Percentiles rank a stretch among this genome's conserved stretches.
These are phyloP conservation scores for Enoplosus armatus DNA, from an alignment of 2,797 vertebrate species.

Conservation along the genomic window DNA sequence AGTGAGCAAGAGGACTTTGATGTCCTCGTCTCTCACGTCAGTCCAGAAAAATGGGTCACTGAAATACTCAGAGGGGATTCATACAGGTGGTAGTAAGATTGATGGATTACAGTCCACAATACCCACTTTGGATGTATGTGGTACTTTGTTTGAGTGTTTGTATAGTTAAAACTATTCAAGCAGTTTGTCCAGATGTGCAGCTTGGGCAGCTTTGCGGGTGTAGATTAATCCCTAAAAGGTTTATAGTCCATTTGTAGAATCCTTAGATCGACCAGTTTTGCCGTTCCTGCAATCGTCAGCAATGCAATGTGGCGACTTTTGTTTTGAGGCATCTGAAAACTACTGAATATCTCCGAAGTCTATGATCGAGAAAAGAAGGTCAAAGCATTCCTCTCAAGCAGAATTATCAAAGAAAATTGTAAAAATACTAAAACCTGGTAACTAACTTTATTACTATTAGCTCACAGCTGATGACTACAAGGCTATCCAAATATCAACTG, in stretches of 20 bases:
- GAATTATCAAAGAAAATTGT: neutral
- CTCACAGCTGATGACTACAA: neutral
- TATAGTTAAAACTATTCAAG: neutral
- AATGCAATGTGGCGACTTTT: neutral
- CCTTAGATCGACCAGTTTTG: neutral
- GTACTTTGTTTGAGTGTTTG: neutral
- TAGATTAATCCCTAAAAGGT: neutral
- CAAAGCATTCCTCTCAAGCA: neutral
- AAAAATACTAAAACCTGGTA: neutral
- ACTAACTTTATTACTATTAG: neutral
- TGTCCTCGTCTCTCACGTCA: conserved; percentile 18
- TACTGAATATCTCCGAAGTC: neutral
- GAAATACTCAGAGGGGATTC: conserved; percentile 3
- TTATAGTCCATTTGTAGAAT: neutral
- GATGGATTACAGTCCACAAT: neutral
- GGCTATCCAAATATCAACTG: neutral
- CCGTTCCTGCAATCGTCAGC: neutral
- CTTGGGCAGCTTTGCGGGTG: too few relatives aligned
- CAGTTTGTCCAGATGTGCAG: neutral
- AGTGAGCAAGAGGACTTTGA: neutral
- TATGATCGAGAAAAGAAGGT: conserved; percentile 7
- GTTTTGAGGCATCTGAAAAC: neutral
- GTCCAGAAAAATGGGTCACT: conserved; percentile 39
- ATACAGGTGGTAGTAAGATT: conserved; percentile 14
- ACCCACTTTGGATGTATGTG: neutral